Percentiles rank a stretch among this genome's conserved stretches.
phyloP scores from a whole-genome alignment of 2,888 invertebrate genomes.

The Andrena bicolor region DNA sequence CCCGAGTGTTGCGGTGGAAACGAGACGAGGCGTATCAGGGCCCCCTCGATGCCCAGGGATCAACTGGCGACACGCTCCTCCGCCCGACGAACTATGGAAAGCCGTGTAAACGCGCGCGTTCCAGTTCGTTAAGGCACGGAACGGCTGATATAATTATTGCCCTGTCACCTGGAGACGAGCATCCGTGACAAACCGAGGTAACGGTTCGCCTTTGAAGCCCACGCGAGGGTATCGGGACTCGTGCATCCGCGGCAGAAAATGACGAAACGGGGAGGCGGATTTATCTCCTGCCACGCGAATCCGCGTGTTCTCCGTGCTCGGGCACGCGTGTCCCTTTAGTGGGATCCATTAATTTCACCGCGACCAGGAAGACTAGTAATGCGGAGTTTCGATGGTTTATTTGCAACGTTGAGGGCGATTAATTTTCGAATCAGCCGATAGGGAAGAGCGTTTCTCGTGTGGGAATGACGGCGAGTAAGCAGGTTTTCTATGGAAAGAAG shows the following conservation, averaged over 20 bases:
- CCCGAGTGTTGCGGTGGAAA: constrained; percentile 7
- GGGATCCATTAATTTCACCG: constrained; percentile 34
- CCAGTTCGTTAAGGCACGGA: constrained; percentile 62
- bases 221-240: constrained; percentile 27
- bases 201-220: constrained; percentile 51
- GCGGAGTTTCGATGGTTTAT: constrained; percentile 8
- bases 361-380: neutral
- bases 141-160: constrained; percentile 71
- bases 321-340: constrained; percentile 22
- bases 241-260: constrained; percentile 57
- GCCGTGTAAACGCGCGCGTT: constrained; percentile 34
- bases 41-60: constrained; percentile 21
- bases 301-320: constrained; percentile 19
- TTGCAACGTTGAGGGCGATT: constrained; percentile 29
- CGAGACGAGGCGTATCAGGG: constrained; percentile 38
- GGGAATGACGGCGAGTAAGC: neutral
- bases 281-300: constrained; percentile 25
- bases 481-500: neutral
- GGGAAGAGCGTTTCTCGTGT: constrained; percentile 1
- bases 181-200: constrained; percentile 64
- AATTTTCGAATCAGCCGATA: neutral
- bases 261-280: constrained; percentile 40
- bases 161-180: constrained; percentile 54
- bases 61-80: constrained; percentile 26
- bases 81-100: neutral